Evolutionary conservation across 2,888 invertebrate genomes (phyloP), one percentile per base, ranked within the genome.

Genomic region (Chromoteleia sp.): DNA sequence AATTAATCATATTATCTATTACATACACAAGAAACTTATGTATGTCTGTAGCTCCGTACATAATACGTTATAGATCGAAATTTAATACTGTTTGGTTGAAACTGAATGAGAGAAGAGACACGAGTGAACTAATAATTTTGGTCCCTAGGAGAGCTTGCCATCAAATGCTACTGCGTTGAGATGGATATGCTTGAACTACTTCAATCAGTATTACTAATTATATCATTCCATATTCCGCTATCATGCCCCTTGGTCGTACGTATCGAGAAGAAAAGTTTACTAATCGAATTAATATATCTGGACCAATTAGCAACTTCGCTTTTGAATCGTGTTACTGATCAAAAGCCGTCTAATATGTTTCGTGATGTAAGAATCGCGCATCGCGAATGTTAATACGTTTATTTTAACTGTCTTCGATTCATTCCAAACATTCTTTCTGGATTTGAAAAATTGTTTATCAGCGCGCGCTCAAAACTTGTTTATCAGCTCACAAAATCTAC

Each of bases 161-260:
- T 71, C 75, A 75, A 79, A 75, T 78, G 54, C 58, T 77, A 39
- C 56, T 58, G 70, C 75, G 78, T 70, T 75, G 58, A 76, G 79
- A 79, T 82, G 74, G 81, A 78, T 81, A 68, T 63, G 80, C 73
- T 74, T 81, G 61, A 84, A 83, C 75, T 84, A 80, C 84, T 85
- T 81, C 83, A 85, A 85, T 87, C 84, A 86, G 86, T 87, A 87
- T 86, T 86, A 85, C 85, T 89, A 89, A 89, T 89, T 90, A 87
- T 86, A 85, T 86, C 85, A 84, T 87, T 85, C 85, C 85, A 85
- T 86, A 87, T 87, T 84, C 84, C 84, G 79, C 80, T 73, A 67
- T 83, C 80, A 48, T 75, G 59, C 58, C 70, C 21, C 59, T 71
- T 45, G 68, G 68, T 70, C 56, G 82, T 68, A 45, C 45, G 59